These are phyloP conservation scores for Phrynosoma platyrhinos DNA, from an alignment of 2,113 vertebrate genomes.

Conservation along the genomic window DNA sequence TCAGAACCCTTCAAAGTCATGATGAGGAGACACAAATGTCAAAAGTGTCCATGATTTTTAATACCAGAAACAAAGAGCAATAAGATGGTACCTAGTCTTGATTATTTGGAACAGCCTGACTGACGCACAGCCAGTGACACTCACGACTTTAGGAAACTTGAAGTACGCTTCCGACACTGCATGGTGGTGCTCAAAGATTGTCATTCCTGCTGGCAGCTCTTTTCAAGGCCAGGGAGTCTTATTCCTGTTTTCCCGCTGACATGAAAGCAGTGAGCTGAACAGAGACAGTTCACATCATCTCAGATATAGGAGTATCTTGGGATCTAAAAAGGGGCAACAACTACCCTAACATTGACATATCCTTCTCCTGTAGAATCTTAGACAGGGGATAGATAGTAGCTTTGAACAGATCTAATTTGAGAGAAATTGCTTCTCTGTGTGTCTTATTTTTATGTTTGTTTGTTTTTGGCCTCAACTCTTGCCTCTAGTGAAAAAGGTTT, in stretches of 20 bases:
- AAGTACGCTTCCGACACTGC: slow-evolving; percentile 57
- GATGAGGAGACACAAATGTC: slow-evolving; percentile 66
- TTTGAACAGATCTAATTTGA: neutral
- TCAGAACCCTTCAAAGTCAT: neutral
- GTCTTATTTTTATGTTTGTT: neutral
- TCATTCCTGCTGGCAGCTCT: slow-evolving; percentile 60
- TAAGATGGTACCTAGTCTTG: slow-evolving; percentile 28
- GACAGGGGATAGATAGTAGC: neutral
- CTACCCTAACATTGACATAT: neutral
- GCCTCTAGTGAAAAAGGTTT: neutral
- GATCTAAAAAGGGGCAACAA: neutral
- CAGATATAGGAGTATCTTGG: slow-evolving; percentile 1
- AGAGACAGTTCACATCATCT: slow-evolving; percentile 36
- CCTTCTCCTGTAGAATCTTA: neutral
- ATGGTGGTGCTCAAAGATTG: slow-evolving; percentile 41
- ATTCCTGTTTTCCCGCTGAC: slow-evolving; percentile 57
- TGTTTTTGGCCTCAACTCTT: neutral
- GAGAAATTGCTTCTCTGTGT: neutral
- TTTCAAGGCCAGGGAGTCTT: slow-evolving; percentile 66
- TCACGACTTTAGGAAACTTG: slow-evolving; percentile 59
- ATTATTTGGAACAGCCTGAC: slow-evolving; percentile 70
- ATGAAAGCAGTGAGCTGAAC: slow-evolving; percentile 53
- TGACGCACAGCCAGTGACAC: slow-evolving; percentile 60
- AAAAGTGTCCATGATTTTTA: slow-evolving; percentile 66
- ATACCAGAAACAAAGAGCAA: slow-evolving; percentile 42